Evolutionary conservation across 2,888 invertebrate genomes (phyloP).

Genomic region (Dione vanillae): DNA sequence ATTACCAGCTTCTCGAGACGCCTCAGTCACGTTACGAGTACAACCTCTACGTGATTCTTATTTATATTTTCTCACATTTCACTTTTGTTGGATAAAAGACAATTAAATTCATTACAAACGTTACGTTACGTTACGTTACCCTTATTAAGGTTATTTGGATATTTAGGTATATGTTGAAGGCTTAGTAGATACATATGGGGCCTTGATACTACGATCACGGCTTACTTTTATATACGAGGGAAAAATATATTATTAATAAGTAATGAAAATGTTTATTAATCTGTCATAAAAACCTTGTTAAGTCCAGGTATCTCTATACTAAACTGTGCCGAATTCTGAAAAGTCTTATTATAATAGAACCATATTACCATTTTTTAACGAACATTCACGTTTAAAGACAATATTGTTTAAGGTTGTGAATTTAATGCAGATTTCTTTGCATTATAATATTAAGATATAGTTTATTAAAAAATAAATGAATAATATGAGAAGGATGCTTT

Average conservation of each 20-base stretch:
- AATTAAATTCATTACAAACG: too few relatives aligned
- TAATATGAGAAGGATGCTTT: neutral
- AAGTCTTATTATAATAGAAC: neutral
- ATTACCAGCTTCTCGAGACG: constrained; percentile 33
- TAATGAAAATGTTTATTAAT: neutral
- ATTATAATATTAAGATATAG: neutral
- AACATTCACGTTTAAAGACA: too few relatives aligned
- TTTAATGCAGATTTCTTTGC: neutral
- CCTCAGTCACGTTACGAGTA: constrained; percentile 19
- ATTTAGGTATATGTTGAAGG: too few relatives aligned
- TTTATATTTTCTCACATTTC: neutral
- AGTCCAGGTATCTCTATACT: neutral
- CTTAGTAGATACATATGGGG: too few relatives aligned
- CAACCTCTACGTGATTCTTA: constrained; percentile 15
- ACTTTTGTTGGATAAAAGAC: neutral
- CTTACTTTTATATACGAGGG: too few relatives aligned
- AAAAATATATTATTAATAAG: too few relatives aligned
- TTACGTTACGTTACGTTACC: too few relatives aligned
- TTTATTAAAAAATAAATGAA: neutral
- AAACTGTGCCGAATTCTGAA: neutral
- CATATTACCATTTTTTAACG: too few relatives aligned
- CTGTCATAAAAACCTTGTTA: neutral
- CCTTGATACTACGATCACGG: too few relatives aligned
- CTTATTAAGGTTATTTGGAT: too few relatives aligned
- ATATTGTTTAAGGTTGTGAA: too few relatives aligned